A percentile compares a stretch with the other conserved stretches of the same genome.
Conservation (phyloP, 2,797 vertebrate species). For the Lutjanus argentimaculatus region DNA sequence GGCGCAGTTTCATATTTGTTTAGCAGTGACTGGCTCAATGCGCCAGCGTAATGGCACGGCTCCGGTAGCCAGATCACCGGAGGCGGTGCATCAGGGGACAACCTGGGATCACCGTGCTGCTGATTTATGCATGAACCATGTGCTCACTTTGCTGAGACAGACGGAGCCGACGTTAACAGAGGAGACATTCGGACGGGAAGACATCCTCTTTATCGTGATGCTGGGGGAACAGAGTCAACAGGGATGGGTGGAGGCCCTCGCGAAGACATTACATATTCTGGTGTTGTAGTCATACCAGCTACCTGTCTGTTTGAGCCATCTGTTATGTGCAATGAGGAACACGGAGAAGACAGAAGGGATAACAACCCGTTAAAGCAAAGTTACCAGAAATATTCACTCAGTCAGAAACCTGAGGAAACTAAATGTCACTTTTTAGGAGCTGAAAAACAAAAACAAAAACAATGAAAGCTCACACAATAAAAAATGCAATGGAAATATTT, state of each 20-base stretch:
- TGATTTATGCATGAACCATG: slow-evolving; percentile 88
- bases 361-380: slow-evolving; percentile 22
- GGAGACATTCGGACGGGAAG: slow-evolving; percentile 67
- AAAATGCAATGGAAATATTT: no score
- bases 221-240: slow-evolving; percentile 38
- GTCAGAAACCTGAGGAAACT: not conserved
- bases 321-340: slow-evolving; percentile 54
- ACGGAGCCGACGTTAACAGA: slow-evolving; percentile 68
- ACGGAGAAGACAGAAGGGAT: slow-evolving; percentile 24
- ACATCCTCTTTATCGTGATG: slow-evolving; percentile 54
- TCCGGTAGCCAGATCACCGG: slow-evolving; percentile 74
- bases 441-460: no score
- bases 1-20: slow-evolving; percentile 85
- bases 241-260: slow-evolving; percentile 47
- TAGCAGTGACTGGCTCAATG: slow-evolving; percentile 73
- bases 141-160: slow-evolving; percentile 77
- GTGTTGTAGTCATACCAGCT: slow-evolving; percentile 51
- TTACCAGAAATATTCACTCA: not conserved
- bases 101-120: slow-evolving; percentile 83
- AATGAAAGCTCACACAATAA: not conserved
- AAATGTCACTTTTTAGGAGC: slow-evolving; percentile 4
- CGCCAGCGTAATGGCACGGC: slow-evolving; percentile 77
- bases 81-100: slow-evolving; percentile 75
- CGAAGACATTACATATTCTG: slow-evolving; percentile 63
- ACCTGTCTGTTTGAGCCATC: slow-evolving; percentile 78